Percentiles rank a stretch among this genome's conserved stretches.
Evolutionary conservation across 2,113 vertebrate genomes (phyloP).

Genomic region (Erythrolamprus reginae): DNA sequence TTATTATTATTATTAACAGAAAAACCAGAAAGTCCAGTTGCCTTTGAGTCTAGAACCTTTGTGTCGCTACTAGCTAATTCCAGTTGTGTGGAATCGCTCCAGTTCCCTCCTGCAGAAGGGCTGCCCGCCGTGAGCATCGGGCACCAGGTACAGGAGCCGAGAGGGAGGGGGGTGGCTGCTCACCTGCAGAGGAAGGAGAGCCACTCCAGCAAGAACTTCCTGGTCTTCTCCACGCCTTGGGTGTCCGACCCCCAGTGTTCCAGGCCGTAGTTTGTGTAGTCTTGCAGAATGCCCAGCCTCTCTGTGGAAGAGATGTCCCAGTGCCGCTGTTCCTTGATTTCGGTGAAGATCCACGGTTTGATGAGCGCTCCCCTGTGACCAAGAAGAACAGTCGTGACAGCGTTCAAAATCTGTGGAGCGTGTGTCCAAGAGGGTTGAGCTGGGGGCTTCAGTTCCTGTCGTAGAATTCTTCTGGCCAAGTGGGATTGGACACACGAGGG

Average conservation of each 20-base stretch:
- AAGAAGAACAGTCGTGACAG: background rate
- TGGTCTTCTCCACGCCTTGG: slow-evolving; percentile 88
- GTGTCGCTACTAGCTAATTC: too few species aligned
- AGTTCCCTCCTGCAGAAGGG: background rate
- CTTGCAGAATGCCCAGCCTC: slow-evolving; percentile 81
- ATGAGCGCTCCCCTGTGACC: slow-evolving; percentile 85
- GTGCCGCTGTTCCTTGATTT: slow-evolving; percentile 90
- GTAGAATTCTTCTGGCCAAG: too few species aligned
- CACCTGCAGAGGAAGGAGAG: slow-evolving; percentile 96
- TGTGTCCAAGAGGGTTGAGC: background rate
- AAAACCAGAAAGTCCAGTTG: too few species aligned
- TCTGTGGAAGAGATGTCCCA: slow-evolving; percentile 93
- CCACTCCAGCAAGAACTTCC: slow-evolving; percentile 93
- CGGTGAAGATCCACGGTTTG: slow-evolving; percentile 96
- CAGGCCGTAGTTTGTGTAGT: slow-evolving; percentile 84
- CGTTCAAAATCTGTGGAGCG: background rate
- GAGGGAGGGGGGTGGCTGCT: background rate
- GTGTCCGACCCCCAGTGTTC: slow-evolving; percentile 98
- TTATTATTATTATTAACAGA: too few species aligned
- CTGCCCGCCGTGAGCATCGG: fast-evolving
- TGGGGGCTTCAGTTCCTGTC: too few species aligned
- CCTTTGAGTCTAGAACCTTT: background rate
- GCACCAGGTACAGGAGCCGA: too few species aligned
- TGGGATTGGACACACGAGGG: too few species aligned
- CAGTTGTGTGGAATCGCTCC: background rate